These are phyloP conservation scores for Brachionichthys hirsutus DNA, from an alignment of 2,113 vertebrate genomes.

Conservation along the genomic window DNA sequence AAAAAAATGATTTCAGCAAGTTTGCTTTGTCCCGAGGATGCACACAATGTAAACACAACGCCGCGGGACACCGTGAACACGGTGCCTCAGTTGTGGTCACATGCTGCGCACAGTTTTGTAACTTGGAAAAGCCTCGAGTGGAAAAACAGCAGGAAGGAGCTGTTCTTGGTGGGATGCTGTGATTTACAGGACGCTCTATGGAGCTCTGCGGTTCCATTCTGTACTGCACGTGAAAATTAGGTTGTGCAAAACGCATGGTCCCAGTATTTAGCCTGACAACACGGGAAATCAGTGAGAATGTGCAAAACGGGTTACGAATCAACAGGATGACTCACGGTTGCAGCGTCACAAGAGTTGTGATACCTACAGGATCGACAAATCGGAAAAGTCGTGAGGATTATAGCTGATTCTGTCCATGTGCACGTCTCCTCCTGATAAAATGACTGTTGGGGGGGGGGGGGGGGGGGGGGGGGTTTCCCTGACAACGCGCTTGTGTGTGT, in stretches of 20 bases:
- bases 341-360: no score
- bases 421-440: conserved; percentile 6
- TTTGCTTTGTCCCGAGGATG: no score
- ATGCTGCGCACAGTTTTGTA: conserved; percentile 4
- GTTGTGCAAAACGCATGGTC: neutral
- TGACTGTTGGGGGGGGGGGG: conserved; percentile 26
- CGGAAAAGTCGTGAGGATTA: neutral
- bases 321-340: neutral
- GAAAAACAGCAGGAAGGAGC: conserved; percentile 19
- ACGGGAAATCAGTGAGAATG: neutral
- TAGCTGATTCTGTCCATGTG: neutral
- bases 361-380: neutral
- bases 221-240: neutral
- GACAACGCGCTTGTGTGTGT: conserved; percentile 24
- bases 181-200: conserved; percentile 18
- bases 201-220: neutral
- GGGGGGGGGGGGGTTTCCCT: conserved; percentile 19
- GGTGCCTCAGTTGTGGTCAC: neutral
- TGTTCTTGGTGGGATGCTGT: conserved; percentile 18
- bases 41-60: neutral
- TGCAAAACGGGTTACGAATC: neutral
- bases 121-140: neutral
- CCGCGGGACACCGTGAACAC: neutral
- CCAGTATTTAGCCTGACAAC: neutral
- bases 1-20: no score